A percentile compares a stretch with the other conserved stretches of the same genome.
Evolutionary conservation across 2,113 vertebrate species (phyloP).

Genomic region (Zosterops lateralis): DNA sequence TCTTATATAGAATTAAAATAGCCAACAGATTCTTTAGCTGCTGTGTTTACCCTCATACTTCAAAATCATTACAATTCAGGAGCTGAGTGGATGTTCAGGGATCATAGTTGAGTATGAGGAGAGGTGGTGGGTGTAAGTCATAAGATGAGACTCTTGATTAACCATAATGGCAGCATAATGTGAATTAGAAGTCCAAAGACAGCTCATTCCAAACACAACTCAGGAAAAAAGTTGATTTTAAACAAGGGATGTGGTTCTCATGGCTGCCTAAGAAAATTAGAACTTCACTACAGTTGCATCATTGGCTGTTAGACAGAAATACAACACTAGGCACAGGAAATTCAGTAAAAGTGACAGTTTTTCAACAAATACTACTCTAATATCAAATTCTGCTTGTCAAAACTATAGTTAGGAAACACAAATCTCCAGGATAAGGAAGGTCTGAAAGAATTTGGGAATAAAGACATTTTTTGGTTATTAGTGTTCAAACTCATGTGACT

Average conservation of each 20-base stretch:
- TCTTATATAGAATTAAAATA: background rate
- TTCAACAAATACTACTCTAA: background rate
- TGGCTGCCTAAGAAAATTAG: constrained; percentile 10
- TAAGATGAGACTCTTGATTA: background rate
- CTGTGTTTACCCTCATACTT: background rate
- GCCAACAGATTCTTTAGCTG: background rate
- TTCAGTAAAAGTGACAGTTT: background rate
- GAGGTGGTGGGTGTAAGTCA: background rate
- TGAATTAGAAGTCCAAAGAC: background rate
- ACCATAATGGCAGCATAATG: background rate
- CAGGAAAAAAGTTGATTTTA: constrained; percentile 32
- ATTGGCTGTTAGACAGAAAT: background rate
- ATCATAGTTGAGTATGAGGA: background rate
- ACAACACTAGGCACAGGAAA: background rate
- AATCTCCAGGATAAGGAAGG: background rate
- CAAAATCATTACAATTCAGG: background rate
- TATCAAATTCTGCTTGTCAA: background rate
- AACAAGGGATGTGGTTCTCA: background rate
- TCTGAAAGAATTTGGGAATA: background rate
- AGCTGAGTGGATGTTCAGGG: background rate
- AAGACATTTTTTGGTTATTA: background rate
- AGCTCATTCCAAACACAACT: background rate
- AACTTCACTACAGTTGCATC: background rate
- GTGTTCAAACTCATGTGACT: background rate
- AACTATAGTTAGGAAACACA: background rate